Base-by-base conservation (phyloP, 2,113 vertebrate genomes). In the Plectropomus leopardus region DNA sequence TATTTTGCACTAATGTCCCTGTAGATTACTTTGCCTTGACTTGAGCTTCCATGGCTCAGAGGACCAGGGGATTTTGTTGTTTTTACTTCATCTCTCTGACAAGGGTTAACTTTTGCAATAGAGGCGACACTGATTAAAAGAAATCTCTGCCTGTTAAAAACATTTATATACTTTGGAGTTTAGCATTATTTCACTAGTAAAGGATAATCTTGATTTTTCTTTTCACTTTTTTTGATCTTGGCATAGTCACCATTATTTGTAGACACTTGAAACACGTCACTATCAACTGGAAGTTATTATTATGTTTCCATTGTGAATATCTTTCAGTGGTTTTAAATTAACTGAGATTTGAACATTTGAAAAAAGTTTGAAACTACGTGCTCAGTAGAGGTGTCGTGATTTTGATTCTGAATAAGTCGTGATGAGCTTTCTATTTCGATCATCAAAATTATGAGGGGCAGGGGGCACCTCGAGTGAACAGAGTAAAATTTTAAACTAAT, bases 21-120 rank as follows among this genome's bases (percentile, higher is more conserved):
- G 76, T 76, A 84, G 87, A 91, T 91, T 83, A 82, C 70, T 82
- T 78, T 75, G 80, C 74, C 81, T 84, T 72, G 55, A 86, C 67
- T 80, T 64, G 36, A 86, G 84, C 74, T 82, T 82, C 57, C 54
- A 54, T 60, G 58, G 82, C 80, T 84, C 65, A 75, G 78, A 84
- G 85, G 59, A 78, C 51, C 34, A 23, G 44, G 10, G 50, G 60
- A 28, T 76, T 68, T 59, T 76, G 7, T 63, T 82, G 32, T 59
- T 87, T 72, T 68, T 78, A 75, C 50, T 83, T 60, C 8, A 28
- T 82, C 60, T 72, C 55, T 34, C 55, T 47, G 55, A 66, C 23
- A 42, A 47, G 26, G 44, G 4, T 69, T 67, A 73, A 59, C 55
- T 79, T 74, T 64, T 58, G 47, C 45, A 48, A 19, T 8, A 16